These are phyloP conservation scores for Platyura marginata DNA, from an alignment of 1,140 invertebrate species.

Conservation along the genomic window DNA sequence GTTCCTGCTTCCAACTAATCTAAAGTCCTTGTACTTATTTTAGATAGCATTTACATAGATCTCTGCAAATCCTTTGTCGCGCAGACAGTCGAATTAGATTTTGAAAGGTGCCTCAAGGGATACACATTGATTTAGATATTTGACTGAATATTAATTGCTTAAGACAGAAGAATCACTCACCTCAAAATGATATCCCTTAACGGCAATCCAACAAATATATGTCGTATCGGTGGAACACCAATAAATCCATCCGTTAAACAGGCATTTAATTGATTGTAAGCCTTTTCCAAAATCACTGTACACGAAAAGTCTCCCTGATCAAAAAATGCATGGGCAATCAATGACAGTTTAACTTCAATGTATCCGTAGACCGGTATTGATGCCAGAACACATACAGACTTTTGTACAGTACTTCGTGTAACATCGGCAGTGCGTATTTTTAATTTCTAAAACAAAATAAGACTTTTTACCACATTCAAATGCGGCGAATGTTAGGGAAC, in stretches of 20 bases:
- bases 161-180: too few relatives aligned
- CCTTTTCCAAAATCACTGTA: conserved; percentile 78
- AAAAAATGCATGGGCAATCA: conserved; percentile 95
- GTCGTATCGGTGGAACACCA: conserved; percentile 30
- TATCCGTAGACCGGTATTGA: conserved; percentile 77
- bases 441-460: conserved; percentile 47
- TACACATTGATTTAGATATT: too few relatives aligned
- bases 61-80: too few relatives aligned
- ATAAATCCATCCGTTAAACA: too few relatives aligned
- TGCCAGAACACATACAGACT: conserved; percentile 73
- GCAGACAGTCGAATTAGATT: too few relatives aligned
- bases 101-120: too few relatives aligned
- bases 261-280: conserved; percentile 79
- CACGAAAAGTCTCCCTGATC: conserved; percentile 85
- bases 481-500: not conserved
- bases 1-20: too few relatives aligned
- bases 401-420: conserved; percentile 87
- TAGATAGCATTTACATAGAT: too few relatives aligned
- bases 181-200: conserved; percentile 20
- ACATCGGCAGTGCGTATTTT: conserved; percentile 91
- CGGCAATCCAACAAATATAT: conserved; percentile 19
- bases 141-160: too few relatives aligned
- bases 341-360: conserved; percentile 84
- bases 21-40: too few relatives aligned
- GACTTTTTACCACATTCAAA: not conserved